Evolutionary conservation across 2,113 vertebrate species (phyloP), one percentile per base, ranked within the genome.

Genomic region (Struthidea cinerea): DNA sequence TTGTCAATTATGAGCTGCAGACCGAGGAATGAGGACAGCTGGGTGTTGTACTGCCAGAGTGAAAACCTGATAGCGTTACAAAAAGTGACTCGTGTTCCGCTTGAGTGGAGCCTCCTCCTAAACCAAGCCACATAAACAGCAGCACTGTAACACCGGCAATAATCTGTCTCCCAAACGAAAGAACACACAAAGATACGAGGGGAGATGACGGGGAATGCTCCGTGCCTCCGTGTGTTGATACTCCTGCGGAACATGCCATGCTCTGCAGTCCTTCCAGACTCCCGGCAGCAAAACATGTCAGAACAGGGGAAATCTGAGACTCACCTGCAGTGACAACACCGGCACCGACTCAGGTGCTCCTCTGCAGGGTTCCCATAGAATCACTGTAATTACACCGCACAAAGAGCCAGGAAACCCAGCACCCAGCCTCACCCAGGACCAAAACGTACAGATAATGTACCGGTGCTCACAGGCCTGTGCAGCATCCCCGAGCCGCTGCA

Each of bases 391-490:
- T 47, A 10, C 78, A 47, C 39, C 15, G 53, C 53, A 60, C 39
- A 39, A 57, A 50, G 7, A 57, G 59, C 2, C 50, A 67, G 26
- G 39, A 68, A 53, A 55, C 22, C 16, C 33, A 13, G 28, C 55
- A 55, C 26, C 59, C 90, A 6, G 1, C 3, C 49, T 13, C 22
- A 33, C 56, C 30, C 42, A 57, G 65, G 44, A 19, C 41, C 68
- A 16, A 13, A 30, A 7, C 0, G 13, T 19, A 6, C 16, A 42
- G 10, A 8, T 1, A 46, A 4, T 0, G 18, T 3, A 7, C 14
- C 46, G 12, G 16, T 5, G 32, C 47, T 41, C 63, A n/a, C 56
- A 49, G 50, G 53, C 79, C 63, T 3, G 30, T 6, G 53, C 39
- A 32, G 27, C 9, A 56, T 0, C 49, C 33, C 75, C 1, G 4